Evolutionary conservation across 2,888 invertebrate genomes (phyloP).

Genomic region (Chymomyza caudatula): DNA sequence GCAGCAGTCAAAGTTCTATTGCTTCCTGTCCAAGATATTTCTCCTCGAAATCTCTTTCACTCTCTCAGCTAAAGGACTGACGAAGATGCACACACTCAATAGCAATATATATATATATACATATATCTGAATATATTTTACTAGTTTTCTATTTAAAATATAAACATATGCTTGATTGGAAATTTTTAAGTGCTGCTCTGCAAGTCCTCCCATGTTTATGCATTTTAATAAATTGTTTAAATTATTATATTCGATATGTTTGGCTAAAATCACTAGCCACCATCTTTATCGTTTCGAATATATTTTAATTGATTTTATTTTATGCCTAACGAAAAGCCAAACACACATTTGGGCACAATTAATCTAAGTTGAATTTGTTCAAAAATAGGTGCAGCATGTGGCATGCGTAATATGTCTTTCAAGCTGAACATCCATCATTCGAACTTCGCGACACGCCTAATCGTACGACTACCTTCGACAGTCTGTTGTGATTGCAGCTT

Average conservation of each 20-base stretch:
- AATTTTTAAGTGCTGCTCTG: slow-evolving; percentile 36
- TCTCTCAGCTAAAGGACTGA: slow-evolving; percentile 18
- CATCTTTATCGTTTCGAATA: slow-evolving; percentile 8
- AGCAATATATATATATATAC: slow-evolving; percentile 6
- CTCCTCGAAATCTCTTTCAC: background rate
- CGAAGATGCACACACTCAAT: slow-evolving; percentile 3
- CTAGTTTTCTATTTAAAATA: slow-evolving; percentile 68
- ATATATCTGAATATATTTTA: background rate
- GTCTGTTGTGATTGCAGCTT: too few relatives aligned
- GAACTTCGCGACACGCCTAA: too few relatives aligned
- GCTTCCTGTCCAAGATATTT: slow-evolving; percentile 54
- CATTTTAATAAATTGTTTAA: slow-evolving; percentile 39
- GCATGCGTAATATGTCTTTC: slow-evolving; percentile 4
- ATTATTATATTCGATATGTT: background rate
- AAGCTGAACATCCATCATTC: background rate
- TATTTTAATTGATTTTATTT: slow-evolving; percentile 54
- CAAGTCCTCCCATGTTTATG: background rate
- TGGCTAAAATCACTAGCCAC: background rate
- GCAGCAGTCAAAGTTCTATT: slow-evolving; percentile 62
- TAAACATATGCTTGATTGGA: slow-evolving; percentile 72
- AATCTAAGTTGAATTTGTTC: too few relatives aligned
- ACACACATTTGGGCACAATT: too few relatives aligned
- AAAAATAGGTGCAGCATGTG: background rate
- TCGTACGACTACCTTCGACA: too few relatives aligned
- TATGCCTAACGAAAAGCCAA: slow-evolving; percentile 14